Conservation (phyloP, 2,888 invertebrate genomes). For the Cryptocheilus praepositus region DNA sequence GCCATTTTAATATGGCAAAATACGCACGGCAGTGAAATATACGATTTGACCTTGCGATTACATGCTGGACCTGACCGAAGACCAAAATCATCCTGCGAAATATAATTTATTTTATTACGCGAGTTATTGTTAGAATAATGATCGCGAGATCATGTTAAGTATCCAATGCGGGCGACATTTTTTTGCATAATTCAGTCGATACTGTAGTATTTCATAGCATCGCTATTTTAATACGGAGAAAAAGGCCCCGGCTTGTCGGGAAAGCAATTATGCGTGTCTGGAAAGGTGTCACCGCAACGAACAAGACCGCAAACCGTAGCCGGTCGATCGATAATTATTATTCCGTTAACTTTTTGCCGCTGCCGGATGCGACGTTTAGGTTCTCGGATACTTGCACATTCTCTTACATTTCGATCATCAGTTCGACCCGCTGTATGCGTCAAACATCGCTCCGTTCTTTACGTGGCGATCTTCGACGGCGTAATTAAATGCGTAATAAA, state of each 20-base stretch:
- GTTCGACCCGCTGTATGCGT: not conserved
- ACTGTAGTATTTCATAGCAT: no score
- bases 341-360: slow-evolving; percentile 1
- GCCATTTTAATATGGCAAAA: no score
- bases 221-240: no score
- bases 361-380: no score
- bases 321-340: slow-evolving; percentile 10
- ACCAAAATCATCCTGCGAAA: no score
- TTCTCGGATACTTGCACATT: not conserved
- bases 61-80: not conserved
- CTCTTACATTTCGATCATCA: not conserved
- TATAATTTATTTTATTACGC: not conserved
- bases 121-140: not conserved
- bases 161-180: no score
- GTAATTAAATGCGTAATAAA: slow-evolving; percentile 32
- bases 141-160: no score
- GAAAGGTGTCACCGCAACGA: slow-evolving; percentile 6
- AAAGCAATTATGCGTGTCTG: slow-evolving; percentile 5
- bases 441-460: no score
- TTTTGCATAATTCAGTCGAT: no score
- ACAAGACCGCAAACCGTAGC: no score
- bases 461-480: slow-evolving; percentile 14
- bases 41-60: not conserved
- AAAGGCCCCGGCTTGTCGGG: not conserved
- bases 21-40: no score